Base-by-base conservation (phyloP, 2,113 vertebrate genomes). In the Polypterus senegalus region DNA sequence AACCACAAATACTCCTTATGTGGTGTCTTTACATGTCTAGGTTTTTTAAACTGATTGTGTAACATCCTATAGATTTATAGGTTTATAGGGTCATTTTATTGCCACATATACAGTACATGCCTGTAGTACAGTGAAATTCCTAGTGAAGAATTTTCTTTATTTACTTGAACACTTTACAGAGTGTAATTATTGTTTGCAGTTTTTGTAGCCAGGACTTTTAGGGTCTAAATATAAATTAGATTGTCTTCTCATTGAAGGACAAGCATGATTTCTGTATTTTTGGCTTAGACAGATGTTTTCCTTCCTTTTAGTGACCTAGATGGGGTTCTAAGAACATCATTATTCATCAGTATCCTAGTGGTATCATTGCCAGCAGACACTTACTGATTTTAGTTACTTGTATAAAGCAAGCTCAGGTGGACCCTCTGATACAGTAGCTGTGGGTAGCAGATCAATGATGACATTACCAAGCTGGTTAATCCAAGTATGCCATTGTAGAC, bases 331-430 rank as follows among this genome's bases (percentile, higher is more conserved):
- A 81, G 83, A 82, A 88, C 88, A 86, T 89, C 85, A 89, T 89
- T 89, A 89, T 89, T 89, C 88, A 87, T 87, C 85, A 85, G 86
- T 83, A 81, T 88, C 86, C 88, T 85, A 81, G 81, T 80, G 86
- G 86, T 84, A 88, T 80, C 54, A 4, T 83, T 89, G 86, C 86
- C 88, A 89, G 85, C 81, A 86, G 84, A 89, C 86, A 89, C 89
- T 88, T 88, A 87, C 27, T 89, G 87, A 88, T 89, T 88, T 89
- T 85, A 87, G 84, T 88, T 87, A 84, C 86, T 82, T 84, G 86
- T 89, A 84, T 87, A 89, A 86, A 88, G 88, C 88, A 88, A 88
- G 86, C 86, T 89, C 88, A 89, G 86, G 88, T 89, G 88, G 88
- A 86, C 77, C 86, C 82, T 85, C 77, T 89, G 87, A 89, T 89